A percentile compares a stretch with the other conserved stretches of the same genome.
Evolutionary conservation across 1,140 invertebrate species (phyloP).

Genomic region (Hyles vespertilio): DNA sequence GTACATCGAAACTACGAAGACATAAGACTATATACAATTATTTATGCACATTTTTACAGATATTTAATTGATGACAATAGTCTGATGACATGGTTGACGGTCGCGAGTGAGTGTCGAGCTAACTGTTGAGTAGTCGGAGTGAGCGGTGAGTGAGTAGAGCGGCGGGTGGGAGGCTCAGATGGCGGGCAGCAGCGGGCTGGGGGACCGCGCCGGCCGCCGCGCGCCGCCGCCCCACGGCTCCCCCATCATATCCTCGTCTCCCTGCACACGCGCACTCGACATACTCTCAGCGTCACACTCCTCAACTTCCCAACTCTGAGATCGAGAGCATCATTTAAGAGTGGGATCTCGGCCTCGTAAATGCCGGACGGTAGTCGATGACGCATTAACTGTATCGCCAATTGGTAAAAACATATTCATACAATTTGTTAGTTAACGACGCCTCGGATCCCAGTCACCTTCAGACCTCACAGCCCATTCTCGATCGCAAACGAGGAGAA

Average conservation of each 20-base stretch:
- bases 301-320: slow-evolving; percentile 72
- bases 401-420: too few relatives aligned
- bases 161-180: slow-evolving; percentile 33
- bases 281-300: slow-evolving; percentile 73
- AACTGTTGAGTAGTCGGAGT: too few relatives aligned
- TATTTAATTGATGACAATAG: slow-evolving; percentile 1
- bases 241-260: slow-evolving; percentile 73
- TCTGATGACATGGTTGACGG: too few relatives aligned
- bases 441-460: too few relatives aligned
- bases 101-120: too few relatives aligned
- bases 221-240: slow-evolving; percentile 58
- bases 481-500: too few relatives aligned
- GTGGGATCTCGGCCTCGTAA: too few relatives aligned
- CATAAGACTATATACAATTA: slow-evolving; percentile 8
- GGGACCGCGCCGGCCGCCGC: slow-evolving; percentile 54
- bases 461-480: too few relatives aligned
- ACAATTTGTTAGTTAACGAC: too few relatives aligned
- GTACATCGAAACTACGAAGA: slow-evolving; percentile 12
- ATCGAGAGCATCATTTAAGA: slow-evolving; percentile 61
- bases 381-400: too few relatives aligned
- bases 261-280: slow-evolving; percentile 73
- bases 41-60: too few relatives aligned
- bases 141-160: not conserved
- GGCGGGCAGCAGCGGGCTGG: slow-evolving; percentile 60
- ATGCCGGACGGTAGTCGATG: too few relatives aligned